Conservation (phyloP, 2,797 vertebrate genomes). For the Margarornis squamiger region DNA sequence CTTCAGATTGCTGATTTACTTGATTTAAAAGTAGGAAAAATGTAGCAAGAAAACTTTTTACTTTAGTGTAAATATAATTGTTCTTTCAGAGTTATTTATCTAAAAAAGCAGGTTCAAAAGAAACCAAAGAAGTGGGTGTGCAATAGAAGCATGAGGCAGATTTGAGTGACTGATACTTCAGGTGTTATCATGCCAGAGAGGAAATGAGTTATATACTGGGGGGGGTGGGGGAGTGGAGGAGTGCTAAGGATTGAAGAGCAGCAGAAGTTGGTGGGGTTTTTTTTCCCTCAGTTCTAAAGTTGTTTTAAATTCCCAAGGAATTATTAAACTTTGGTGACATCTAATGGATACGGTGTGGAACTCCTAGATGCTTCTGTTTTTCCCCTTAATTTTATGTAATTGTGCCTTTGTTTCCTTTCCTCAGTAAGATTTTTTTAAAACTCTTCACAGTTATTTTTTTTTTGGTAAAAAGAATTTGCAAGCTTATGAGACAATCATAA, state of each 20-base stretch:
- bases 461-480: constrained; percentile 1
- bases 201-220: not conserved
- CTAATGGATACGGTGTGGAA: constrained; percentile 75
- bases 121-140: constrained; percentile 80
- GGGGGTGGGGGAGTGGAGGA: not conserved
- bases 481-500: constrained; percentile 68
- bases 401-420: constrained; percentile 70
- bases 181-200: constrained; percentile 1
- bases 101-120: constrained; percentile 44
- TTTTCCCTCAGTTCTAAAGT: not conserved
- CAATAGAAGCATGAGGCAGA: constrained; percentile 68
- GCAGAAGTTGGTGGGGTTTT: not conserved
- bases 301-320: constrained; percentile 73
- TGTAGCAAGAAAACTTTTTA: constrained; percentile 40
- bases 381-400: constrained; percentile 36
- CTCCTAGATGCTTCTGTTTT: constrained; percentile 71
- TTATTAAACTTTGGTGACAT: constrained; percentile 75
- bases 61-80: constrained; percentile 8
- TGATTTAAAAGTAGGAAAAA: constrained; percentile 52
- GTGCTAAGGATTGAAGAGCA: not conserved
- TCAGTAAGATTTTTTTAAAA: not conserved
- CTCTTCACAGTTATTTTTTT: not conserved
- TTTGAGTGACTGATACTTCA: not conserved
- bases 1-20: constrained; percentile 59
- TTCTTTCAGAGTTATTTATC: constrained; percentile 58